Base-by-base conservation (phyloP, 1,140 invertebrate genomes). In the Reticulitermes speratus region DNA sequence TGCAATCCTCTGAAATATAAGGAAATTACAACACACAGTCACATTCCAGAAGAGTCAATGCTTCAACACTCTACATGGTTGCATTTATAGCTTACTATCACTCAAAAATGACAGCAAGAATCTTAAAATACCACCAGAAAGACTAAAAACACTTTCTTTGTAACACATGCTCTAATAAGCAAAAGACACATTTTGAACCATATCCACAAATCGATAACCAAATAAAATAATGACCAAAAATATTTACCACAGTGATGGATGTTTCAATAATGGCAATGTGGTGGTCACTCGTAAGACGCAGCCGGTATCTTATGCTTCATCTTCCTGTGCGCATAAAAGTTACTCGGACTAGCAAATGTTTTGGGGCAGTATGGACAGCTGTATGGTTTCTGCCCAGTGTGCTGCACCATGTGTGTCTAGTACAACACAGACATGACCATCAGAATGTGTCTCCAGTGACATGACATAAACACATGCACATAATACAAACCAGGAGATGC, bases 361-460 rank as follows among this genome's bases (percentile, higher is more conserved):
- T 84, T 84, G 44, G 83, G 83, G 44, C 83, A 84, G 16, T 84
- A 44, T 7, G 83, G 83, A 32, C 83, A 84, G 83, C 83, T 84
- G 83, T 84, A 84, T 0, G 83, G 83, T 32, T 84, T 84, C 83
- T 84, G 83, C 12, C 83, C 83, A 11, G 83, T 84, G 38, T 84
- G 83, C 38, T 84, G 83, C 83, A 84, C 83, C 83, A 44, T 84
- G 48, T 84, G 83, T 12, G 83, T 84, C 83, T 84, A 32, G 52
- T 16, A 16, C 14, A 21, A 55, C 19, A 55, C 52, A 55, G 52
- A 55, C 52, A 55, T 6, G 5, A 55, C 14, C 14, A 16, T 16
- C 52, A 55, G 14, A 21, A 55, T 16, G 19, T 5, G 19, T 55
- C 16, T 55, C 52, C 8, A 55, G 19, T 55, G 52, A 19, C 48